A percentile compares a stretch with the other conserved stretches of the same genome.
Conservation (phyloP, 2,113 vertebrate species). For the Turdus rufiventris region DNA sequence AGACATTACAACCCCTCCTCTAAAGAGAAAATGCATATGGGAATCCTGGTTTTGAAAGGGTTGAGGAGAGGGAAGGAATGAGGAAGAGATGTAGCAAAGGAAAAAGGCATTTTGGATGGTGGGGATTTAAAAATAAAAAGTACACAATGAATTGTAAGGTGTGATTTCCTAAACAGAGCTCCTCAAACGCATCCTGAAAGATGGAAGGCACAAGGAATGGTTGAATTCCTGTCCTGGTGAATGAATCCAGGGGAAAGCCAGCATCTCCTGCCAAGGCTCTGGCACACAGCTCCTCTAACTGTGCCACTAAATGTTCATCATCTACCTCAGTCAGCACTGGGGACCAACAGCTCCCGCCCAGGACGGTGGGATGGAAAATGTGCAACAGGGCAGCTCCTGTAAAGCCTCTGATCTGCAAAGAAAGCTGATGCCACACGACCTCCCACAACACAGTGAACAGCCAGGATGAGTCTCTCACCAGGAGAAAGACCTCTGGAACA, state of each 20-base stretch:
- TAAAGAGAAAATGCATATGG: not conserved
- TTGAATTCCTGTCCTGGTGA: not conserved
- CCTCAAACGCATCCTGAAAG: not conserved
- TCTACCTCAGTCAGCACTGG: rapidly evolving
- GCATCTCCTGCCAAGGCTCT: not conserved
- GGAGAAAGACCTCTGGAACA: not conserved
- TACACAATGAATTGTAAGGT: not conserved
- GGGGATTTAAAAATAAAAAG: not conserved
- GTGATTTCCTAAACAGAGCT: not conserved
- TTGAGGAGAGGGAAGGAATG: not conserved
- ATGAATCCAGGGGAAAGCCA: not conserved
- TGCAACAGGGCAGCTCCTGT: not conserved
- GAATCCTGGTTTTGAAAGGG: not conserved
- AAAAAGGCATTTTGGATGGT: not conserved
- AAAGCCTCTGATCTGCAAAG: not conserved
- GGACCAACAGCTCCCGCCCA: not conserved
- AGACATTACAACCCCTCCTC: rapidly evolving
- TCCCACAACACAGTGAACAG: not conserved
- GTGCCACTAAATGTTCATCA: not conserved
- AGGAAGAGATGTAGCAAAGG: not conserved
- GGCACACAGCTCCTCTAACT: not conserved
- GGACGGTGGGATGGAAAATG: not conserved
- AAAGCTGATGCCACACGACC: not conserved
- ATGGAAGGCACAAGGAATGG: not conserved
- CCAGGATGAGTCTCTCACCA: rapidly evolving